Evolutionary conservation across 2,113 vertebrate genomes (phyloP).

Genomic region (Ellobius talpinus): DNA sequence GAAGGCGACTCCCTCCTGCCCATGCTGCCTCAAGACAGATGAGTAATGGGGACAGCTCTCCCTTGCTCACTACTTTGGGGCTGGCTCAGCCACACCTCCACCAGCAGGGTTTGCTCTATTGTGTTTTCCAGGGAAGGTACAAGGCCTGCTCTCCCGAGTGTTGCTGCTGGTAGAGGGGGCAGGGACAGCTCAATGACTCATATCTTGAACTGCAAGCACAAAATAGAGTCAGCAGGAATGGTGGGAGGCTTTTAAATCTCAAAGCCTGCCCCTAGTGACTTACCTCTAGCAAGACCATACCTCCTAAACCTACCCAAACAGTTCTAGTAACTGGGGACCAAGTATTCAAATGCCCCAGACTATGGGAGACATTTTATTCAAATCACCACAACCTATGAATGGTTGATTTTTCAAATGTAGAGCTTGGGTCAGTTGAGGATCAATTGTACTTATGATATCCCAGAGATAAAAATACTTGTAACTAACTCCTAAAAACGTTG

Average conservation of each 20-base stretch:
- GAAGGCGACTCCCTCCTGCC: neutral
- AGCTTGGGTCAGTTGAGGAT: neutral
- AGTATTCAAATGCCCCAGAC: neutral
- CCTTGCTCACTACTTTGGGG: neutral
- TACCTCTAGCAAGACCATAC: neutral
- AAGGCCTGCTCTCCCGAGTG: neutral
- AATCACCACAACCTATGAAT: neutral
- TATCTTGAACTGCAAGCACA: neutral
- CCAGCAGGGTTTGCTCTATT: neutral
- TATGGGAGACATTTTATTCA: neutral
- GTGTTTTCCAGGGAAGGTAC: neutral
- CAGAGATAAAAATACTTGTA: neutral
- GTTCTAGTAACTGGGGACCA: neutral
- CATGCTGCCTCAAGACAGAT: neutral
- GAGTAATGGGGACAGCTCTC: neutral
- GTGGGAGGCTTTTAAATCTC: neutral
- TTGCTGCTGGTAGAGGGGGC: neutral
- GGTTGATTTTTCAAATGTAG: neutral
- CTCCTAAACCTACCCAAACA: neutral
- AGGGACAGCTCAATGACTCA: neutral
- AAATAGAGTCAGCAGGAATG: neutral
- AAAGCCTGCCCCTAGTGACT: neutral
- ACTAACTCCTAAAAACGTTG: conserved; percentile 3
- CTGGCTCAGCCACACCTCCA: neutral
- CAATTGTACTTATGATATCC: neutral